A percentile compares a stretch with the other conserved stretches of the same genome.
phyloP scores from a whole-genome alignment of 2,888 invertebrate genomes.

The Liopterus haemorrhoidalis region DNA sequence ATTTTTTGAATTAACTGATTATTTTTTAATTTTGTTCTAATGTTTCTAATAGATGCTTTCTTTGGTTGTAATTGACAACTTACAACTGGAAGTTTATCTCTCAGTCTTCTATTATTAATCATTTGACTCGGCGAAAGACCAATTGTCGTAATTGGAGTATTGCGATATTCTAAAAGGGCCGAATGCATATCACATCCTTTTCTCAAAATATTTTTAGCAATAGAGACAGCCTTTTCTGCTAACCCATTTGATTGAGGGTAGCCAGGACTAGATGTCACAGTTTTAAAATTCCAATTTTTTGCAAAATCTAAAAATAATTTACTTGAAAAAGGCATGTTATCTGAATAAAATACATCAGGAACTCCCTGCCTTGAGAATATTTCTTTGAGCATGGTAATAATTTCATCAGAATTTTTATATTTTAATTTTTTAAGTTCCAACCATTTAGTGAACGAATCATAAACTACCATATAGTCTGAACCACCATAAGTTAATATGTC shows the following conservation, averaged over 20 bases:
- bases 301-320: constrained; percentile 18
- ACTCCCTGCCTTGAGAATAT: constrained; percentile 24
- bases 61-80: no score
- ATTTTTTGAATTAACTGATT: no score
- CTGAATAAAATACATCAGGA: constrained; percentile 23
- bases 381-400: constrained; percentile 18
- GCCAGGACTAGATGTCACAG: constrained; percentile 18
- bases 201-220: constrained; percentile 19
- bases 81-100: no score
- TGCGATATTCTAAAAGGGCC: no score
- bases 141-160: no score
- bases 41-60: no score
- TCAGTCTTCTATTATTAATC: no score
- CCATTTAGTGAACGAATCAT: constrained; percentile 24
- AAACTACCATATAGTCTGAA: constrained; percentile 20
- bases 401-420: constrained; percentile 3
- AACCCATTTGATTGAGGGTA: constrained; percentile 23
- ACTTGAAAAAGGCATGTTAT: constrained; percentile 24
- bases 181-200: no score
- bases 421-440: constrained; percentile 15
- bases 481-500: constrained; percentile 16
- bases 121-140: no score
- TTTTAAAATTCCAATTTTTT: constrained; percentile 18
- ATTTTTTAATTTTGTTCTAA: no score
- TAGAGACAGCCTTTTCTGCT: constrained; percentile 19